phyloP scores from a whole-genome alignment of 2,888 invertebrate genomes.

The Trichogramma evanescens region DNA sequence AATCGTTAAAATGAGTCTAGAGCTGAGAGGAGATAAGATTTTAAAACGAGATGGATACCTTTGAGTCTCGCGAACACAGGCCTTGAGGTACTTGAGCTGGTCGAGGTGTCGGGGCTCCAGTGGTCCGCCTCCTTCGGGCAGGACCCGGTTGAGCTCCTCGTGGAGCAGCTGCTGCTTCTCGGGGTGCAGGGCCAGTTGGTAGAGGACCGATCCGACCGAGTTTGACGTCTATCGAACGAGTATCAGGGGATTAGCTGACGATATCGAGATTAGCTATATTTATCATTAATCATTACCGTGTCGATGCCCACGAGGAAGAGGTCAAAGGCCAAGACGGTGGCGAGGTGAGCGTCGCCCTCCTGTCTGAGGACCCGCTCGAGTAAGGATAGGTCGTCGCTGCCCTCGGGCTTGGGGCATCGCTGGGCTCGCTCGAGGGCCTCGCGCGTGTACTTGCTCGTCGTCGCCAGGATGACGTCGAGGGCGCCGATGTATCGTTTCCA shows the following conservation, averaged over 20 bases:
- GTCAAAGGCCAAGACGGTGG: conserved; percentile 66
- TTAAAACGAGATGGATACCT: conserved; percentile 45
- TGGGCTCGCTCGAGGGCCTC: conserved; percentile 49
- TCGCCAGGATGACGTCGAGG: conserved; percentile 63
- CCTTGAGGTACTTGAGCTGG: conserved; percentile 62
- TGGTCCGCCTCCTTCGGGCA: conserved; percentile 48
- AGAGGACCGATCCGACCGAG: conserved; percentile 65
- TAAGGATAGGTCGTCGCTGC: conserved; percentile 52
- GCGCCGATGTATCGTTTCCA: conserved; percentile 59
- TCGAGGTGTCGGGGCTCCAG: conserved; percentile 56
- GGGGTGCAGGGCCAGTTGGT: conserved; percentile 62
- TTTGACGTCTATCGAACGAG: conserved; percentile 60
- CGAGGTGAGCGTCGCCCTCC: conserved; percentile 56
- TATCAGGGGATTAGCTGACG: too few species aligned
- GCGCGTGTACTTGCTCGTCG: conserved; percentile 58
- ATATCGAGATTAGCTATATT: too few species aligned
- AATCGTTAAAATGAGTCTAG: neutral
- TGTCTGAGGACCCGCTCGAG: conserved; percentile 59
- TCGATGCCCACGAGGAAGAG: conserved; percentile 75
- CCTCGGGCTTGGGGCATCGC: conserved; percentile 34
- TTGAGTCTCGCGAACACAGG: conserved; percentile 68
- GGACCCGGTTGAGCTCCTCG: conserved; percentile 52
- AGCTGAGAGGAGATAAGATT: neutral
- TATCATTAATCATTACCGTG: conserved; percentile 52
- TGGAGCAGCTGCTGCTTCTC: conserved; percentile 59